phyloP scores from a whole-genome alignment of 2,888 invertebrate genomes.

The Catocala nupta region DNA sequence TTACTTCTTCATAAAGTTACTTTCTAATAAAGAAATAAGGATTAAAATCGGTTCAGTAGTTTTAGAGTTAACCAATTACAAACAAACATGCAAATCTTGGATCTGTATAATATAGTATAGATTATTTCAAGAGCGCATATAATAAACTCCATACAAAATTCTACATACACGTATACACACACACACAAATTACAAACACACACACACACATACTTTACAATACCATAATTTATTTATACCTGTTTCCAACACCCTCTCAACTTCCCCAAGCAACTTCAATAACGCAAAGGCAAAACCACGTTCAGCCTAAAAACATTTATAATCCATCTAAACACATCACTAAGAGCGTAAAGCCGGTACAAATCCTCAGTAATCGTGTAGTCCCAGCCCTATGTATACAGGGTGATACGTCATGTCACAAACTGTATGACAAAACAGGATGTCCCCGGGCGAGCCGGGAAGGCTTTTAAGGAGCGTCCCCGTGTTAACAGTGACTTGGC shows the following conservation, averaged over 20 bases:
- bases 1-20: too few species aligned
- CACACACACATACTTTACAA: too few species aligned
- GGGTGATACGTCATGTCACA: conserved; percentile 64
- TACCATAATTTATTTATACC: too few species aligned
- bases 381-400: conserved; percentile 51
- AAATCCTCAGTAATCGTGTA: conserved; percentile 47
- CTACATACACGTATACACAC: background rate
- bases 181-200: too few species aligned
- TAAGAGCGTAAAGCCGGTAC: conserved; percentile 36
- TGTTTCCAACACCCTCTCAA: background rate
- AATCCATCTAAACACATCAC: conserved; percentile 25
- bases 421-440: conserved; percentile 71
- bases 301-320: conserved; percentile 21
- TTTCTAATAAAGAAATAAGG: too few species aligned
- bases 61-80: too few species aligned
- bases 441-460: conserved; percentile 60
- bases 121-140: too few species aligned
- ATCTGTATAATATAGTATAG: too few species aligned
- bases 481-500: conserved; percentile 39
- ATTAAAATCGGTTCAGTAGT: too few species aligned
- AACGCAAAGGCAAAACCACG: background rate
- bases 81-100: too few species aligned
- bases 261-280: background rate
- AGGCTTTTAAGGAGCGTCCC: conserved; percentile 66
- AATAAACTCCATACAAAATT: background rate